Evolutionary conservation across 2,113 vertebrate genomes (phyloP), one percentile per base, ranked within the genome.

Genomic region (Halcyon malimbica): DNA sequence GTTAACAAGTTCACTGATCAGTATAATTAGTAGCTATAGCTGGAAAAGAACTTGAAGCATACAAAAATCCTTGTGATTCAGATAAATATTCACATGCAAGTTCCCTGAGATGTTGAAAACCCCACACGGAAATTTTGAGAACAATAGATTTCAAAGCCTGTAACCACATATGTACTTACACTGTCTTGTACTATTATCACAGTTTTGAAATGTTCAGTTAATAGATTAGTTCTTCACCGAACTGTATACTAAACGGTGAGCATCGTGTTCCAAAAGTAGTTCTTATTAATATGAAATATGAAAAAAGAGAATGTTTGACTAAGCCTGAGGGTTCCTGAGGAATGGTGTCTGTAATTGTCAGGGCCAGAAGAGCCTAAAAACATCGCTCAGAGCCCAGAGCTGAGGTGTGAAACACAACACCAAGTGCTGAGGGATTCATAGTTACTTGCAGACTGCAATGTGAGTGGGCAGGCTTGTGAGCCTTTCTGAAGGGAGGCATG

Each of bases 401-500:
- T 69, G 65, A 94, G 62, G 74, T 87, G 91, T 94, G 89, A 94
- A 93, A 91, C 62, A 67, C 54, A 75, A 64, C 63, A 50, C n/a
- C 33, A 39, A 79, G 44, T 78, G 77, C 83, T 91, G 90, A 80
- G 31, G 91, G 57, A 89, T 87, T 95, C 90, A 23, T 83, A 87
- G 90, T 65, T 91, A 35, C 77, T 95, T 69, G 94, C 89, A 90
- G 90, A 96, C 86, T 23, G 16, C 92, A 93, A 6, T 84, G 87
- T 87, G 92, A 96, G 94, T 89, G 87, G 81, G 90, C 74, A 95
- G 92, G 75, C 26, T 82, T 82, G 57, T 39, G 78, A 91, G 83
- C 21, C 71, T 77, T 90, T 92, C 71, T 93, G 89, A 90, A 94
- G 74, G 63, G 26, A 93, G 81, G 20, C 83, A 74, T 35, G 65